Conservation (phyloP, 2,888 invertebrate genomes). For the Melinaea marsaeus region DNA sequence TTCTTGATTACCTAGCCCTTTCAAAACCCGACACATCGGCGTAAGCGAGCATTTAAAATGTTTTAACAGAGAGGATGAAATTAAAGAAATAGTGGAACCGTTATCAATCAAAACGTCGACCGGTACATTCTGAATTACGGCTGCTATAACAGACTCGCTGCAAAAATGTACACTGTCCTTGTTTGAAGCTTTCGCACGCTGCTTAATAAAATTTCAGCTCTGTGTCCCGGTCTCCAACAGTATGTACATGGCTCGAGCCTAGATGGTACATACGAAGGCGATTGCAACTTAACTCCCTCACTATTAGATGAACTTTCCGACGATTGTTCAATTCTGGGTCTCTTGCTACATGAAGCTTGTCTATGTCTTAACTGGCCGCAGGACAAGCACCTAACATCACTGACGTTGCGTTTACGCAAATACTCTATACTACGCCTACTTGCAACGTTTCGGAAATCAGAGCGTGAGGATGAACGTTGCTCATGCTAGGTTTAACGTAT, state of each 20-base stretch:
- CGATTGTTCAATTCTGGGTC: slow-evolving; percentile 2
- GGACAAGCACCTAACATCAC: slow-evolving; percentile 19
- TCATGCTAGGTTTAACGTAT: not conserved
- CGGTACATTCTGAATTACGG: slow-evolving; percentile 15
- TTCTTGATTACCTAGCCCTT: slow-evolving; percentile 22
- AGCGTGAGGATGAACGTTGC: too few relatives aligned
- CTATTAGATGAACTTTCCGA: slow-evolving; percentile 8
- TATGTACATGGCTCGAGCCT: slow-evolving; percentile 10
- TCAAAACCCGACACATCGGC: slow-evolving; percentile 10
- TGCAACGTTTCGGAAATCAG: too few relatives aligned
- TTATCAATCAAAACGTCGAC: slow-evolving; percentile 15
- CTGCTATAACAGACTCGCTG: slow-evolving; percentile 4
- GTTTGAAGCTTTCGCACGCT: slow-evolving; percentile 15
- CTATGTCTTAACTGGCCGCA: slow-evolving; percentile 21
- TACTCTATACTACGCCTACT: too few relatives aligned
- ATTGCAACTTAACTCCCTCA: not conserved
- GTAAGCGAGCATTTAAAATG: slow-evolving; percentile 14
- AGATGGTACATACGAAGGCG: not conserved
- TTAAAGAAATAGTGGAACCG: slow-evolving; percentile 26
- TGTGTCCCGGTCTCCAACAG: slow-evolving; percentile 26
- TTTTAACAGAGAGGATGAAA: slow-evolving; percentile 21
- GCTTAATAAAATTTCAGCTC: slow-evolving; percentile 26
- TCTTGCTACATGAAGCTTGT: slow-evolving; percentile 11
- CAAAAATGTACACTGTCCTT: slow-evolving; percentile 21
- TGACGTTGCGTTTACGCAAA: slow-evolving; percentile 8